Percentiles rank a stretch among this genome's conserved stretches.
phyloP scores from a whole-genome alignment of 2,888 invertebrate genomes.

The Spodoptera exigua region DNA sequence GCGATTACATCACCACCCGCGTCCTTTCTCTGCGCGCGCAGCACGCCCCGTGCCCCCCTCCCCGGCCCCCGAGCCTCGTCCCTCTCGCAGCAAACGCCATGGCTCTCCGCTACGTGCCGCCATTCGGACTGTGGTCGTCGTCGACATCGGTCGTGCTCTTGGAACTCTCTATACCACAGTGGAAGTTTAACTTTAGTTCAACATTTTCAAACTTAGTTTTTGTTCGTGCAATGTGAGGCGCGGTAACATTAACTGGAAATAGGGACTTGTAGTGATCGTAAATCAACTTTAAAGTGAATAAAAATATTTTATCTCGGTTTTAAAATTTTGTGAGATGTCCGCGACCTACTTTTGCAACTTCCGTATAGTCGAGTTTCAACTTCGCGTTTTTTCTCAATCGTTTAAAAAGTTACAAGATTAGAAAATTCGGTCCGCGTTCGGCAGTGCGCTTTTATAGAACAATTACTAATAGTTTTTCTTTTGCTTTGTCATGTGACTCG shows the following conservation, averaged over 20 bases:
- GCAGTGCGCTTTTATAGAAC: conserved; percentile 57
- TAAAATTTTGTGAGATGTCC: conserved; percentile 72
- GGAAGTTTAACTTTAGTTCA: conserved; percentile 75
- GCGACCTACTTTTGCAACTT: conserved; percentile 83
- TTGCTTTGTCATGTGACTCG: conserved; percentile 73
- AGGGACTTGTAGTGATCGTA: conserved; percentile 66
- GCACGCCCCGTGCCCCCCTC: conserved; percentile 68
- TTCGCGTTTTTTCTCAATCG: conserved; percentile 67
- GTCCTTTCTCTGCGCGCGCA: conserved; percentile 89
- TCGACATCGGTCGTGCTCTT: conserved; percentile 73
- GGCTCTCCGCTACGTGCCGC: conserved; percentile 76
- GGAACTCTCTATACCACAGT: conserved; percentile 64
- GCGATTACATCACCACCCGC: conserved; percentile 87
- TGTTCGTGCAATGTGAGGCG: conserved; percentile 57
- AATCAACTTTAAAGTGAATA: conserved; percentile 68
- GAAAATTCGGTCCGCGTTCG: conserved; percentile 54
- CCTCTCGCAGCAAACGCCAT: conserved; percentile 73
- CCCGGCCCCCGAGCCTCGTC: conserved; percentile 62
- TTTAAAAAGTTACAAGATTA: conserved; percentile 48
- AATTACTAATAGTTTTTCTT: conserved; percentile 69
- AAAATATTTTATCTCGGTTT: conserved; percentile 52
- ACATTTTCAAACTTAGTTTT: conserved; percentile 67
- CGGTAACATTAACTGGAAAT: conserved; percentile 55
- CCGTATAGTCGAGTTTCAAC: conserved; percentile 79
- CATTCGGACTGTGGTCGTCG: conserved; percentile 85